A percentile compares a stretch with the other conserved stretches of the same genome.
phyloP scores from a whole-genome alignment of 2,797 vertebrate genomes.

The Pogoniulus pusillus region DNA sequence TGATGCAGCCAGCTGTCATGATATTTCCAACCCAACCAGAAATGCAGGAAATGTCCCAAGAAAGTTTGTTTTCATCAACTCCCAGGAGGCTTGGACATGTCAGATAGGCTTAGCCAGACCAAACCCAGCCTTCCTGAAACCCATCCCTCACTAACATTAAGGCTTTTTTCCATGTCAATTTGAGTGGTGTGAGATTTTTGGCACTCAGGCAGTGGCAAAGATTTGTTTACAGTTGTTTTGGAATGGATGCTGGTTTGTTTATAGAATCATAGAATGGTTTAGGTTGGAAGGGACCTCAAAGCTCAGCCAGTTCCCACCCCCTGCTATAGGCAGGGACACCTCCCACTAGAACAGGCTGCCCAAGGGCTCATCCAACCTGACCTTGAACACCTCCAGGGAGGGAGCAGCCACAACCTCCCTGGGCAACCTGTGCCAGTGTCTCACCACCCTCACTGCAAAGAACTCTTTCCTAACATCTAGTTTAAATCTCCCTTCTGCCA shows the following conservation, averaged over 20 bases:
- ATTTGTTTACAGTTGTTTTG: constrained; percentile 54
- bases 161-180: constrained; percentile 35
- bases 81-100: constrained; percentile 40
- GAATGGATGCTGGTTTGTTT: constrained; percentile 43
- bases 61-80: constrained; percentile 50
- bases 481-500: too few relatives aligned
- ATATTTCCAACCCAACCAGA: constrained; percentile 37
- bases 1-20: neutral
- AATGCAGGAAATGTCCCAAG: constrained; percentile 56
- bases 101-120: constrained; percentile 55
- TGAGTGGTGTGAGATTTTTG: constrained; percentile 48
- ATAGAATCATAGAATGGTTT: too few relatives aligned
- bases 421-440: too few relatives aligned
- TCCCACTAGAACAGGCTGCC: too few relatives aligned
- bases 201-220: neutral
- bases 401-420: too few relatives aligned
- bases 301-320: too few relatives aligned
- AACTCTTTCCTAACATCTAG: too few relatives aligned
- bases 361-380: too few relatives aligned
- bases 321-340: too few relatives aligned
- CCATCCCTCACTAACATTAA: constrained; percentile 27
- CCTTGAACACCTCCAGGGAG: too few relatives aligned
- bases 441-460: too few relatives aligned
- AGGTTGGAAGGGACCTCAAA: too few relatives aligned
- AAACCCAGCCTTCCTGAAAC: constrained; percentile 56